A percentile compares a stretch with the other conserved stretches of the same genome.
Conservation (phyloP, 2,797 vertebrate species). For the Phataginus tricuspis region DNA sequence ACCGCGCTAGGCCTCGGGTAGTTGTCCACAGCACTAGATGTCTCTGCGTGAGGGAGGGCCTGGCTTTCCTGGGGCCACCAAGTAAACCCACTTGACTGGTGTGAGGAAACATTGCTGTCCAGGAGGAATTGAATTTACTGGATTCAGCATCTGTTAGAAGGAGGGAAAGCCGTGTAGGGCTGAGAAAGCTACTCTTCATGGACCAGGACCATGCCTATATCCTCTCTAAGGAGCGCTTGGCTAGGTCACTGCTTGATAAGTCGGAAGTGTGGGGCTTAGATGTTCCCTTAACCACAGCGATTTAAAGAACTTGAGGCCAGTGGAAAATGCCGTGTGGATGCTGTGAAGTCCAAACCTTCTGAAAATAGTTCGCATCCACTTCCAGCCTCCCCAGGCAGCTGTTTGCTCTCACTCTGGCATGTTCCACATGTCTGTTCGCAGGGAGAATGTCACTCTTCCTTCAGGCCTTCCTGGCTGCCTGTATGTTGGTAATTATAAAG, state of each 20-base stretch:
- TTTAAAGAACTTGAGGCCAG: not conserved
- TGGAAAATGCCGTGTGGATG: conserved; percentile 50
- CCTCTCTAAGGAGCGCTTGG: not conserved
- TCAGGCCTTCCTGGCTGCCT: not conserved
- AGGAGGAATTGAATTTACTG: not conserved
- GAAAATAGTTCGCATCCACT: conserved; percentile 43
- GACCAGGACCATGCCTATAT: not conserved
- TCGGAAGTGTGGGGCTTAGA: not conserved
- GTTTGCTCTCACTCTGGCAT: not conserved
- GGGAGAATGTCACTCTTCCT: not conserved
- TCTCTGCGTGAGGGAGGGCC: not conserved
- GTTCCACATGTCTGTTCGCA: not conserved
- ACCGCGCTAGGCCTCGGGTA: fast-evolving
- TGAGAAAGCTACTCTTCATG: not conserved
- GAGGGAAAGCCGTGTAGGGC: not conserved
- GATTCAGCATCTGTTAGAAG: not conserved
- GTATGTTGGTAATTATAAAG: not conserved
- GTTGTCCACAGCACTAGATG: no score
- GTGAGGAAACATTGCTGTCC: not conserved
- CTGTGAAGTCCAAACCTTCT: conserved; percentile 33
- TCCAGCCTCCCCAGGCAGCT: conserved; percentile 28
- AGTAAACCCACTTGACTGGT: no score
- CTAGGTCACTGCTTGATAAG: not conserved
- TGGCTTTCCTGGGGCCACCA: not conserved
- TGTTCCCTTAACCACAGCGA: not conserved